These are phyloP conservation scores for Anarrhichthys ocellatus DNA, from an alignment of 2,113 vertebrate species.

Conservation along the genomic window DNA sequence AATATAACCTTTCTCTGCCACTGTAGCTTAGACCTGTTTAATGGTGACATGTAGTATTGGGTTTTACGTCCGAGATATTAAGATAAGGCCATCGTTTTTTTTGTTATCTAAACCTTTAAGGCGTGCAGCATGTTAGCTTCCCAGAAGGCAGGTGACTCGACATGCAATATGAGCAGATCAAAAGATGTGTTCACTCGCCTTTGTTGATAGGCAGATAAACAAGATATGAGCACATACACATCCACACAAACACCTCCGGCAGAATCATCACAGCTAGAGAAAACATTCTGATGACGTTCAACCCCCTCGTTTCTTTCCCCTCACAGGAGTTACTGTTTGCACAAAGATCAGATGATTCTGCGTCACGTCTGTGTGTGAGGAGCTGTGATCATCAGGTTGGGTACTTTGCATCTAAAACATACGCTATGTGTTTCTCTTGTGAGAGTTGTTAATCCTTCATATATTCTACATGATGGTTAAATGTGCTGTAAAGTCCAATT, in stretches of 20 bases:
- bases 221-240: constrained; percentile 14
- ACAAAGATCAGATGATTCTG: constrained; percentile 21
- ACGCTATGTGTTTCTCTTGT: neutral
- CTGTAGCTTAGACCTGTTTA: neutral
- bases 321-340: constrained; percentile 1
- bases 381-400: constrained; percentile 23
- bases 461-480: neutral
- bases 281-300: constrained; percentile 37
- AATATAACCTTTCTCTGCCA: neutral
- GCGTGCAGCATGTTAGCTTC: constrained; percentile 10
- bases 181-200: constrained; percentile 11
- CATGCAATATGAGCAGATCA: constrained; percentile 34
- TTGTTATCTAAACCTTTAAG: constrained; percentile 23
- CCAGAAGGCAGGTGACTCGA: constrained; percentile 25
- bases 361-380: neutral
- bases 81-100: constrained; percentile 18
- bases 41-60: constrained; percentile 2
- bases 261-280: constrained; percentile 7
- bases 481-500: neutral
- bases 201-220: constrained; percentile 48
- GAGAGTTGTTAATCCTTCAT: neutral
- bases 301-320: constrained; percentile 5
- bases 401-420: constrained; percentile 18
- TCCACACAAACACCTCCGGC: constrained; percentile 12
- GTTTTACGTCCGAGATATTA: constrained; percentile 20